Evolutionary conservation across 2,113 vertebrate genomes (phyloP).

Genomic region (Gopherus flavomarginatus): DNA sequence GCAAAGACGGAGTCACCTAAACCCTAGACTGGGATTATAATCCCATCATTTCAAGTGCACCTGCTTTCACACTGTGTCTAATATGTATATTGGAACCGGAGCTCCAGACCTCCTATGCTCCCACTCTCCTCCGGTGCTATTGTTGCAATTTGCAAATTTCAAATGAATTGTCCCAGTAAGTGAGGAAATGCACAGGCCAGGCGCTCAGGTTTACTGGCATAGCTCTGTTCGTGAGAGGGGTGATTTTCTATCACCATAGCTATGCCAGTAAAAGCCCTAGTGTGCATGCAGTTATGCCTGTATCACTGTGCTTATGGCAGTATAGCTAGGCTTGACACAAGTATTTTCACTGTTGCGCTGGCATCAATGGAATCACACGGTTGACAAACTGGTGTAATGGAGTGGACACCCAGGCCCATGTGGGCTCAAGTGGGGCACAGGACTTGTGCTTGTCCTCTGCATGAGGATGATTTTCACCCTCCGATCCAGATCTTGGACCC

Average conservation of each 20-base stretch:
- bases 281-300: too few species aligned
- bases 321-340: too few species aligned
- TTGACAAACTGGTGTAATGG: not conserved
- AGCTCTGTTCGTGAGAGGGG: too few species aligned
- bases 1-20: not conserved
- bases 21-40: not conserved
- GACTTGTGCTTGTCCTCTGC: not conserved
- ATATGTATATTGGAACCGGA: fast-evolving
- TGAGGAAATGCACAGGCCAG: not conserved
- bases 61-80: not conserved
- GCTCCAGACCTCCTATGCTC: not conserved
- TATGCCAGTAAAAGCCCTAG: too few species aligned
- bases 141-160: not conserved
- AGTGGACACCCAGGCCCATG: not conserved
- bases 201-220: not conserved
- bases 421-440: not conserved
- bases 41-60: fast-evolving
- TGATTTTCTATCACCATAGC: too few species aligned
- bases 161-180: not conserved
- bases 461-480: not conserved
- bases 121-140: not conserved
- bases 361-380: not conserved
- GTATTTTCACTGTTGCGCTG: too few species aligned
- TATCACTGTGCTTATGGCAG: too few species aligned
- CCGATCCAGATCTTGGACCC: not conserved